Base-by-base conservation (phyloP, 2,797 vertebrate species). In the Holocentrus rufus region DNA sequence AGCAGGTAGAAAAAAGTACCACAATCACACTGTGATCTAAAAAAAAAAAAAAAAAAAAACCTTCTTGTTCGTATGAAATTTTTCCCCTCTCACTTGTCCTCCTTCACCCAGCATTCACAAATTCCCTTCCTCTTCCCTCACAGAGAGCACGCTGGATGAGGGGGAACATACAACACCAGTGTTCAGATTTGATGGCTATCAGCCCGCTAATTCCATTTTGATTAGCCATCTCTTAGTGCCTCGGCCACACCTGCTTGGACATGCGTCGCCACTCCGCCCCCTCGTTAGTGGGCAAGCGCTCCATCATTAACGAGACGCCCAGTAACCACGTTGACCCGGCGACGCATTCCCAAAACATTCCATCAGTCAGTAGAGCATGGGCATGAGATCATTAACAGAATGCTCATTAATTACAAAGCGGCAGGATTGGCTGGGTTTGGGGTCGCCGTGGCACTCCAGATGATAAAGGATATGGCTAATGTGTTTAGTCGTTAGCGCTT, bases 321-420 rank as follows among this genome's bases (percentile, higher is more conserved):
- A 71, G 77, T 80, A 86, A 82, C 81, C 83, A 83, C 53, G 50
- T 80, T 88, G 85, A 91, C 87, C 90, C 25, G 23, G 63, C 82
- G 80, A 85, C 79, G 71, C 78, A 81, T 87, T 84, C 75, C 83
- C 76, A 72, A 89, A 92, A 92, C 89, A 92, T 89, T 87, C 87
- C 89, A 88, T 92, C 87, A 91, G 80, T 88, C 89, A 89, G 83
- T 18, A 60, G 77, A 83, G 80, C 84, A 72, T 86, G 87, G 76
- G 81, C 78, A 69, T 61, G 23, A 74, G 83, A 86, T 85, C 81
- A 30, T 90, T 92, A 88, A 79, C 47, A 15, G 66, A 71, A 67
- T 20, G 22, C 77, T 80, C 87, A 86, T 90, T 92, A 90, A 90
- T 92, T 87, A 89, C 77, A 71, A 68, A 61, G 71, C 59, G 65